These are phyloP conservation scores for Numida meleagris DNA, from an alignment of 2,113 vertebrate species.

Conservation along the genomic window DNA sequence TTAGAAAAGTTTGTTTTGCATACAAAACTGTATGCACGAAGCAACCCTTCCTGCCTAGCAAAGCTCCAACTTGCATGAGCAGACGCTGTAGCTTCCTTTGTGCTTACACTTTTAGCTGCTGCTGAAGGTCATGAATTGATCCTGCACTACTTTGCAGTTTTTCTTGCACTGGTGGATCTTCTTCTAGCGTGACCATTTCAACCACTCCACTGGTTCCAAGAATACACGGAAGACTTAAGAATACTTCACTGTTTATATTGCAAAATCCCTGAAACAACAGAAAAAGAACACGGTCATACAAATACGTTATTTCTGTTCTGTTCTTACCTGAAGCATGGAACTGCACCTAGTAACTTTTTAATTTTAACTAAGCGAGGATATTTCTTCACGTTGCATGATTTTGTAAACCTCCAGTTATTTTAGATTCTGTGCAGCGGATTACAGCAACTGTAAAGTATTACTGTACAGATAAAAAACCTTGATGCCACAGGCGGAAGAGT, in stretches of 20 bases:
- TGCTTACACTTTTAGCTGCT: conserved; percentile 85
- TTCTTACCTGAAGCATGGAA: background rate
- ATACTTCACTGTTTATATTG: conserved; percentile 87
- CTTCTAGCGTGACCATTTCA: conserved; percentile 79
- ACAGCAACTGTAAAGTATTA: background rate
- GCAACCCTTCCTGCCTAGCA: background rate
- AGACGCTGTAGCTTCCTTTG: background rate
- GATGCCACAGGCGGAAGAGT: background rate
- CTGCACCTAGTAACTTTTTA: background rate
- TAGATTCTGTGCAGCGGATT: background rate
- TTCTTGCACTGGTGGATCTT: conserved; percentile 73
- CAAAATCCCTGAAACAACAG: conserved; percentile 82
- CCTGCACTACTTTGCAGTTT: conserved; percentile 83
- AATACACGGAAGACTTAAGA: conserved; percentile 91
- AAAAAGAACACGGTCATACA: background rate
- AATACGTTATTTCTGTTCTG: background rate
- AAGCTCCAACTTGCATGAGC: background rate
- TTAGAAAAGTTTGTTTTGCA: background rate
- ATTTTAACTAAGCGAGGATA: background rate
- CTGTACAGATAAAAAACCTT: background rate
- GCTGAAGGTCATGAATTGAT: conserved; percentile 83
- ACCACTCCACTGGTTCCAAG: conserved; percentile 84
- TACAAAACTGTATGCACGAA: background rate
- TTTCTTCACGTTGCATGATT: background rate
- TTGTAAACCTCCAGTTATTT: background rate